Evolutionary conservation across 2,797 vertebrate genomes (phyloP).

Genomic region (Pipistrellus kuhlii): DNA sequence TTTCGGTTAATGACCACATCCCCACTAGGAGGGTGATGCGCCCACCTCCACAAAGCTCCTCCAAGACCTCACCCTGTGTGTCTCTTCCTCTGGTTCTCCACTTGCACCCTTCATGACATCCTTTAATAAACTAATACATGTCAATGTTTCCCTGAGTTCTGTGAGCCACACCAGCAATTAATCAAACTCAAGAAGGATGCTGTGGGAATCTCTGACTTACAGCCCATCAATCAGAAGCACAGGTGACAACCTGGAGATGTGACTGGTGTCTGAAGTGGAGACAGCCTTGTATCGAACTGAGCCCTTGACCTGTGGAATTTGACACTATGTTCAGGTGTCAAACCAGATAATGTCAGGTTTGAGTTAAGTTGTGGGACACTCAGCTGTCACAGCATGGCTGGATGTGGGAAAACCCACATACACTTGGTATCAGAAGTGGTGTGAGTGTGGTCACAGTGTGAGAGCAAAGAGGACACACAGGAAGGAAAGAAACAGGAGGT

Average conservation of each 20-base stretch:
- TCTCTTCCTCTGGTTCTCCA: not conserved
- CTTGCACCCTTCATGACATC: not conserved
- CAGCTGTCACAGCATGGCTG: not conserved
- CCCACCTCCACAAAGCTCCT: not conserved
- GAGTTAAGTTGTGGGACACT: not conserved
- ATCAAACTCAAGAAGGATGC: not conserved
- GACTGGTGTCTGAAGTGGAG: not conserved
- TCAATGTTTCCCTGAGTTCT: not conserved
- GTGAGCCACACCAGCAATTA: not conserved
- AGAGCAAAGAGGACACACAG: not conserved
- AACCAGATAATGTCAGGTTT: not conserved
- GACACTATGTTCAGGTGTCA: not conserved
- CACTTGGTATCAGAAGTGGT: not conserved
- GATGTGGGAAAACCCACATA: not conserved
- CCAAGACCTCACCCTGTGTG: not conserved
- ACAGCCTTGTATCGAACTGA: not conserved
- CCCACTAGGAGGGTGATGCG: not conserved
- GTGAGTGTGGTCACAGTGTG: not conserved
- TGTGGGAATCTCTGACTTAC: not conserved
- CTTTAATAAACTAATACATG: not conserved
- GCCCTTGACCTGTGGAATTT: not conserved
- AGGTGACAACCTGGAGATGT: not conserved
- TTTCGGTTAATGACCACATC: not conserved
- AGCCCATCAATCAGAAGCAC: not conserved
- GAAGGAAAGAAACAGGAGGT: not conserved